Evolutionary conservation across 2,113 vertebrate genomes (phyloP).

Genomic region (Anolis carolinensis): DNA sequence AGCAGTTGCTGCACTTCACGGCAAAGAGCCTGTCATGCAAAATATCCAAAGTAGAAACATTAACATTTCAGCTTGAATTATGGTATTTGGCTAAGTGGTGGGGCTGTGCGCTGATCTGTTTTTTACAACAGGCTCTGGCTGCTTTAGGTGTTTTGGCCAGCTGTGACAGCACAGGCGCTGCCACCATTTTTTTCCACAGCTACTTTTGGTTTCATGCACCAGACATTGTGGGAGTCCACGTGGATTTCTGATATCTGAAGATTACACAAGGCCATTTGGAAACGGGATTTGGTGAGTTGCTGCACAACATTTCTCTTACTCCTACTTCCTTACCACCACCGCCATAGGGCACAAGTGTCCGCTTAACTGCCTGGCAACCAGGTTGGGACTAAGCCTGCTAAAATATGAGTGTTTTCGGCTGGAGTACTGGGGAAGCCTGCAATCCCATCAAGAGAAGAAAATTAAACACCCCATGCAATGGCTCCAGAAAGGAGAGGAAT

Average conservation of each 20-base stretch:
- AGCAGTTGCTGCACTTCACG: slow-evolving; percentile 88
- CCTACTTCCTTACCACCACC: slow-evolving; percentile 44
- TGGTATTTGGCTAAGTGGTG: background rate
- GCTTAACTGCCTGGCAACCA: slow-evolving; percentile 85
- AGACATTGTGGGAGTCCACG: too few species aligned
- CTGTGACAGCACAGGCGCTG: too few species aligned
- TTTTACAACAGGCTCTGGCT: background rate
- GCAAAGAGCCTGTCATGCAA: slow-evolving; percentile 83
- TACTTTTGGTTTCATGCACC: too few species aligned
- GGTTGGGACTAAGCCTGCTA: slow-evolving; percentile 81
- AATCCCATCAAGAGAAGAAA: slow-evolving; percentile 86
- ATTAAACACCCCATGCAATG: slow-evolving; percentile 86
- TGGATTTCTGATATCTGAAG: background rate
- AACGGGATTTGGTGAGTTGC: slow-evolving; percentile 46
- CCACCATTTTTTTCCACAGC: too few species aligned
- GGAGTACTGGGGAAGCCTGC: slow-evolving; percentile 79
- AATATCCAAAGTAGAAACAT: slow-evolving; percentile 11
- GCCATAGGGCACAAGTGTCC: slow-evolving; percentile 75
- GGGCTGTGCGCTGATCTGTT: too few species aligned
- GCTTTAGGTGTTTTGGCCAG: background rate
- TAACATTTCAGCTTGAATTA: background rate
- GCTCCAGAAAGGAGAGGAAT: slow-evolving; percentile 87
- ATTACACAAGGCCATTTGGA: background rate
- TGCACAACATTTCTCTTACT: slow-evolving; percentile 68
- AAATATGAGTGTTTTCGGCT: slow-evolving; percentile 87